Base-by-base conservation (phyloP, 2,888 invertebrate species). In the Agrochola lota region DNA sequence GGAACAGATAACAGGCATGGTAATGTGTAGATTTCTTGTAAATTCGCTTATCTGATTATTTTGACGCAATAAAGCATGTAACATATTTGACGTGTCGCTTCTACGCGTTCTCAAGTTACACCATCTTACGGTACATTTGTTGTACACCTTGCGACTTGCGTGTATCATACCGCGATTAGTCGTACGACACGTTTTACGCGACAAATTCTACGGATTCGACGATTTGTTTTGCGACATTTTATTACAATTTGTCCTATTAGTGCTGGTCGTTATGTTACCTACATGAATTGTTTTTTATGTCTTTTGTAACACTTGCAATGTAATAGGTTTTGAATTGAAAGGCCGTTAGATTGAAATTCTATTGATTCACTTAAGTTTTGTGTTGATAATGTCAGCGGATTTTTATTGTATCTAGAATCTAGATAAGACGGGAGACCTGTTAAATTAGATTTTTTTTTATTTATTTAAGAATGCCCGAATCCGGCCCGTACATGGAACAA, bases 41-140 rank as follows among this genome's bases (percentile, higher is more conserved):
- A 83, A 88, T 85, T 85, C 76, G 68, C 85, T 80, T 91, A 91
- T 90, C 89, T 84, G 86, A 85, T 87, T 35, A 84, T 74, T 85
- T 79, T 83, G 78, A 78, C 78, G 84, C 84, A 79, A 90, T 91
- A 90, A 90, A 91, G 80, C 87, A 88, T 82, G 79, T 87, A 86
- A 89, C 87, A 89, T 86, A 86, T 85, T 85, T 88, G 88, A 88
- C 74, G 71, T 86, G 91, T 86, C 91, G 88, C 84, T 86, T 94
- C 92, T 94, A 91, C 79, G 74, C 74, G 81, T 91, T 93, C 92
- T 92, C 88, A 90, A 87, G 90, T 91, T 91, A 90, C 91, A 81
- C 71, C 82, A 86, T 80, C 90, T 91, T 93, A 93, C 94, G 94
- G 94, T 94, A 94, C 90, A 93, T 92, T 91, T 91, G 90, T 89